A percentile compares a stretch with the other conserved stretches of the same genome.
Conservation (phyloP, 2,888 invertebrate species). For the Himalopsyche kuldschensis region DNA sequence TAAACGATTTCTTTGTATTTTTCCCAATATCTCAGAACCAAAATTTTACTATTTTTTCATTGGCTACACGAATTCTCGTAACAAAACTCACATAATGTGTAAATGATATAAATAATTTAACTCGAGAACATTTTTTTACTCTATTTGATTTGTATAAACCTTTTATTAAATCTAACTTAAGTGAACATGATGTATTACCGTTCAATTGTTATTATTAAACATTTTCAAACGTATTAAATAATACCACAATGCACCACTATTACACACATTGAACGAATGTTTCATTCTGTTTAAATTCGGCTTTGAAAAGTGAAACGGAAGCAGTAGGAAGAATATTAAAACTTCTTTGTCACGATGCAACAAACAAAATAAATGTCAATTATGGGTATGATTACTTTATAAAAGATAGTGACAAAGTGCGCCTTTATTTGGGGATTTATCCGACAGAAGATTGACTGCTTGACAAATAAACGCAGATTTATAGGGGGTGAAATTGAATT, state of each 20-base stretch:
- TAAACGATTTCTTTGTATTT: too few relatives aligned
- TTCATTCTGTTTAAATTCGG: neutral
- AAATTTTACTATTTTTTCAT: too few relatives aligned
- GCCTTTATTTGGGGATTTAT: slow-evolving; percentile 9
- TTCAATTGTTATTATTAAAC: neutral
- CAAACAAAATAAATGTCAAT: slow-evolving; percentile 7
- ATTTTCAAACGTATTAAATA: neutral
- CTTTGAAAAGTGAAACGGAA: slow-evolving; percentile 1
- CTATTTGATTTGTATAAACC: neutral
- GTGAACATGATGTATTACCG: neutral
- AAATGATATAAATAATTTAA: too few relatives aligned
- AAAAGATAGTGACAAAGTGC: slow-evolving; percentile 10
- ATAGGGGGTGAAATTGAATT: slow-evolving; percentile 1
- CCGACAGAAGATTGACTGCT: neutral
- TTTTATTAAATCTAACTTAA: neutral
- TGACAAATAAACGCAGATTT: slow-evolving; percentile 8
- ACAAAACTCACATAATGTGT: too few relatives aligned
- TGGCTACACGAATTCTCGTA: too few relatives aligned
- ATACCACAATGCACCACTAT: neutral
- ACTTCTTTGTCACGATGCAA: slow-evolving; percentile 9
- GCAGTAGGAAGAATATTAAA: neutral
- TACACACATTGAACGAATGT: neutral
- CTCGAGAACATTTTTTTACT: too few relatives aligned
- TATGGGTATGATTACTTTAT: slow-evolving; percentile 14
- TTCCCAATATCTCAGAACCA: too few relatives aligned